These are phyloP conservation scores for Sitta europaea DNA, from an alignment of 2,113 vertebrate species.

Conservation along the genomic window DNA sequence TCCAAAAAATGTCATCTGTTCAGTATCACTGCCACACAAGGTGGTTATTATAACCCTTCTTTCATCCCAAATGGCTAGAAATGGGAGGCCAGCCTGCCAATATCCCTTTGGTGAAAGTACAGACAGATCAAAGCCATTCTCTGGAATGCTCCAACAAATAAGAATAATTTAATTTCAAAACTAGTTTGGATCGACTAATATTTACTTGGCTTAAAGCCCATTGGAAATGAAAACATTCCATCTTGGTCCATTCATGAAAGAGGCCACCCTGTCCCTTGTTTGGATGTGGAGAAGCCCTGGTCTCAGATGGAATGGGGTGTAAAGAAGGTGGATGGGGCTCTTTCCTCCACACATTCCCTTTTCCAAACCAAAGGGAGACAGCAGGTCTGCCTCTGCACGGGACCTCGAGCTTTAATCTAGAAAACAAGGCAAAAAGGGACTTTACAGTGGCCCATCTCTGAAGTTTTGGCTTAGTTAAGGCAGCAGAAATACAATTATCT, in stretches of 20 bases:
- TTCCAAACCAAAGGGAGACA: neutral
- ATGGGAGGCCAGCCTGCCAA: slow-evolving; percentile 54
- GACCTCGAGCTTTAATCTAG: neutral
- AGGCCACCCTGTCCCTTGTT: neutral
- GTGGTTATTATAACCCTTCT: slow-evolving; percentile 64
- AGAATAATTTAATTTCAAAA: slow-evolving; percentile 67
- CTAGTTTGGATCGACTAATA: slow-evolving; percentile 55
- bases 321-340: neutral
- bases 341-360: neutral
- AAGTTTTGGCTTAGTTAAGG: neutral
- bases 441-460: neutral
- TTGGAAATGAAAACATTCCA: slow-evolving; percentile 67
- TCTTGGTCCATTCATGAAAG: slow-evolving; percentile 38
- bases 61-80: slow-evolving; percentile 57
- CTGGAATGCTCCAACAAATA: slow-evolving; percentile 63
- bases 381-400: neutral
- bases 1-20: slow-evolving; percentile 68
- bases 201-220: slow-evolving; percentile 60
- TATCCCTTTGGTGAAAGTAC: slow-evolving; percentile 52
- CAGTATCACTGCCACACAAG: slow-evolving; percentile 67
- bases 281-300: neutral
- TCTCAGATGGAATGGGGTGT: neutral
- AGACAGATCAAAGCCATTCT: slow-evolving; percentile 59
- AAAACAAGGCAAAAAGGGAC: neutral
- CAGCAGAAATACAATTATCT: neutral